Evolutionary conservation across 2,113 vertebrate species (phyloP), one percentile per base, ranked within the genome.

Genomic region (Saguinus imperator): DNA sequence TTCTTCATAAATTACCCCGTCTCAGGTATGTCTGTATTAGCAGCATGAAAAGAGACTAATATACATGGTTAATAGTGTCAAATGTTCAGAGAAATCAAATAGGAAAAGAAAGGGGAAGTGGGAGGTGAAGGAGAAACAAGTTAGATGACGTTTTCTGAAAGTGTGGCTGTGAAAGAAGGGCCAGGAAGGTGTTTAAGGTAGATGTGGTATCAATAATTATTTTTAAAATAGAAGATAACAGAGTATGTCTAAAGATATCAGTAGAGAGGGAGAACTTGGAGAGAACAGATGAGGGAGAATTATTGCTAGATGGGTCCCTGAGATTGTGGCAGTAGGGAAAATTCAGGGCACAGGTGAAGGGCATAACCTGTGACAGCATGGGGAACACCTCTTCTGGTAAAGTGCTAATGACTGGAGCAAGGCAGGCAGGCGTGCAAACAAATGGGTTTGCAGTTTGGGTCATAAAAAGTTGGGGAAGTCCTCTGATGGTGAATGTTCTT

Each of bases 61-160:
- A 61, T 10, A 61, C 23, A 61, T n/a, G 50, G 32, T 61, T 91
- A 29, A 50, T 35, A 11, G 61, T 87, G 40, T 73, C 48, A 55
- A 37, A 64, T 73, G 75, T 43, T 66, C 82, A 87, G 73, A 81
- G n/a, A 88, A 91, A 91, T 85, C 81, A 86, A 86, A 50, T 18
- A 58, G 61, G 27, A 35, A 86, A 72, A 58, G 45, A 66, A 66
- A 1, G 1, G 14, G 11, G 8, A 81, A 83, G 43, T 66, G 55
- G 32, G 50, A 80, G 37, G 57, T n/a, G n/a, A 64, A 37, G 86
- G 40, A 72, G 23, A 88, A 52, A 79, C 17, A 21, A 64, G 70
- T 76, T 61, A 40, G 45, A 64, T 66, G 43, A 81, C 25, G 48
- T 55, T 82, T 75, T 75, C n/a, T 64, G n/a, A 45, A 83, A 43